These are phyloP conservation scores for Leptinotarsa undecemlineata DNA, from an alignment of 1,140 invertebrate genomes.

Conservation along the genomic window DNA sequence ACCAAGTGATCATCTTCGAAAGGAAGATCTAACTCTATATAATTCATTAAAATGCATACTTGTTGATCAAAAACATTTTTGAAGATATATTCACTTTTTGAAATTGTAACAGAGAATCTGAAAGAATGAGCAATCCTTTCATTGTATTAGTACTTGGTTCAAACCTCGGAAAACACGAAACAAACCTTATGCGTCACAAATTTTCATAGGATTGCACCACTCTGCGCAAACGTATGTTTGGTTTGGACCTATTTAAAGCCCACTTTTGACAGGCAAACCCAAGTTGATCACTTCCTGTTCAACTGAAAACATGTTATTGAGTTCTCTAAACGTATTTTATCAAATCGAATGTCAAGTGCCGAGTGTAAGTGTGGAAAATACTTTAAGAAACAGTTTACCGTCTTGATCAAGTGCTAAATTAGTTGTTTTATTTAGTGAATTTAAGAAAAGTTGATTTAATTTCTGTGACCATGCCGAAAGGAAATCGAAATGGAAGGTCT, in stretches of 20 bases:
- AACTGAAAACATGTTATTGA: conserved; percentile 54
- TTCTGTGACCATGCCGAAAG: conserved; percentile 52
- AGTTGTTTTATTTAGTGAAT: conserved; percentile 52
- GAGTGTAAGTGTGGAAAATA: conserved; percentile 49
- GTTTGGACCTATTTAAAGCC: conserved; percentile 14
- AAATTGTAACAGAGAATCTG: too few relatives aligned
- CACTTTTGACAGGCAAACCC: conserved; percentile 8
- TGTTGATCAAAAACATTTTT: too few relatives aligned
- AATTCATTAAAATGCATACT: too few relatives aligned
- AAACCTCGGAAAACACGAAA: too few relatives aligned
- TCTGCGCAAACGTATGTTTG: conserved; percentile 13
- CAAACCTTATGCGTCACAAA: background rate
- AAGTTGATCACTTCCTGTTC: conserved; percentile 45
- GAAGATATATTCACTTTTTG: too few relatives aligned
- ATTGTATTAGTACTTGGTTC: too few relatives aligned
- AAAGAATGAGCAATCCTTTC: too few relatives aligned
- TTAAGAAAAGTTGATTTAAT: conserved; percentile 50
- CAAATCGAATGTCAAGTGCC: conserved; percentile 54
- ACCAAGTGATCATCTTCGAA: too few relatives aligned
- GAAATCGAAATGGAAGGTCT: conserved; percentile 55
- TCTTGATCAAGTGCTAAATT: conserved; percentile 55
- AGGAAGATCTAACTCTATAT: too few relatives aligned
- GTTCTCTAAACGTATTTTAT: conserved; percentile 49
- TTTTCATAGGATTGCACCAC: conserved; percentile 14
- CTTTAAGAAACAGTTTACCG: conserved; percentile 52